Conservation (phyloP, 2,888 invertebrate genomes). For the Spilosoma lubricipeda region DNA sequence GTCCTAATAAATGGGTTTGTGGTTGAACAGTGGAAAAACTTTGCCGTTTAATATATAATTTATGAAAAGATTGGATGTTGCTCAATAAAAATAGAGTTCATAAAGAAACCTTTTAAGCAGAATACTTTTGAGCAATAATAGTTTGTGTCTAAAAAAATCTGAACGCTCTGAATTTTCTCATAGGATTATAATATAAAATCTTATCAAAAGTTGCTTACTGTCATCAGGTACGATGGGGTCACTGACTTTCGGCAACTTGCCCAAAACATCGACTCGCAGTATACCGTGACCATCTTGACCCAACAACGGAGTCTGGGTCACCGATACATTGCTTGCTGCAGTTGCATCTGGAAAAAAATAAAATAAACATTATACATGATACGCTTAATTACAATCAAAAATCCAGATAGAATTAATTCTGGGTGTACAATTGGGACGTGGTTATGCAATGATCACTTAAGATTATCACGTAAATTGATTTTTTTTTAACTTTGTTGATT, state of each 20-base stretch:
- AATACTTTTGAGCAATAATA: too few species aligned
- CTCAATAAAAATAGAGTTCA: too few species aligned
- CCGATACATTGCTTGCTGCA: constrained; percentile 46
- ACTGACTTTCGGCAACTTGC: constrained; percentile 72
- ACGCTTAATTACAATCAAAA: background rate
- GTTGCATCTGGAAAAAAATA: constrained; percentile 47
- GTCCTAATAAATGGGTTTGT: too few species aligned
- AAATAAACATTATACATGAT: background rate
- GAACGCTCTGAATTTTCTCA: background rate
- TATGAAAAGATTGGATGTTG: too few species aligned
- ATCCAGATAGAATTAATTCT: too few species aligned
- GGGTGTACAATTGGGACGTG: too few species aligned
- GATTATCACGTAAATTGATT: too few species aligned
- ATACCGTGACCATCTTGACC: constrained; percentile 83
- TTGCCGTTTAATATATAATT: too few species aligned
- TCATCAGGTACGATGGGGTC: constrained; percentile 76
- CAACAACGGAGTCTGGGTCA: constrained; percentile 71
- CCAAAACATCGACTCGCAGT: constrained; percentile 58
- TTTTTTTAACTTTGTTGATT: too few species aligned
- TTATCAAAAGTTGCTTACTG: constrained; percentile 59
- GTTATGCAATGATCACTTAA: too few species aligned
- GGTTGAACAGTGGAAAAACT: too few species aligned
- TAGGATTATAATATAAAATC: background rate
- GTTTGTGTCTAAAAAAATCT: background rate
- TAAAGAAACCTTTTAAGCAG: too few species aligned